phyloP scores from a whole-genome alignment of 2,888 invertebrate species.

The Labia minor region DNA sequence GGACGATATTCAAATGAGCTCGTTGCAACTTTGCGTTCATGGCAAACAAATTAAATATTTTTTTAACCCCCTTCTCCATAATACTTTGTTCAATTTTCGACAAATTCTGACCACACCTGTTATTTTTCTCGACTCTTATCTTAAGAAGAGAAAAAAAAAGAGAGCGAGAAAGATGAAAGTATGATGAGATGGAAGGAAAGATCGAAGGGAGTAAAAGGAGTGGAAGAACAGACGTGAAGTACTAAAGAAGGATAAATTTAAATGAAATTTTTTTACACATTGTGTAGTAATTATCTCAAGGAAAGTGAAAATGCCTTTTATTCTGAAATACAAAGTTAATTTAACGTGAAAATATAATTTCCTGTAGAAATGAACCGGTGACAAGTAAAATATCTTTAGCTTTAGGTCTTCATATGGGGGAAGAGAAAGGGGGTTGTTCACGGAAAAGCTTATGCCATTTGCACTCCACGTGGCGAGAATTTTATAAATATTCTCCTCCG shows the following conservation, averaged over 20 bases:
- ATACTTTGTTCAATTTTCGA: background rate
- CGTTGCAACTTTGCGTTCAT: constrained; percentile 6
- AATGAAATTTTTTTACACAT: background rate
- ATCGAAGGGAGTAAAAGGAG: background rate
- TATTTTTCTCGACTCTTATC: background rate
- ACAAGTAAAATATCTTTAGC: background rate
- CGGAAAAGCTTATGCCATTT: background rate
- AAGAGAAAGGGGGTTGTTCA: background rate
- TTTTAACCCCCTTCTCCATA: background rate
- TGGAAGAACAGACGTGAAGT: too few species aligned
- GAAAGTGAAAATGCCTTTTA: background rate
- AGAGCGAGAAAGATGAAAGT: too few species aligned
- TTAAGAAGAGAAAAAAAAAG: too few species aligned
- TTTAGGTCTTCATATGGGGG: background rate
- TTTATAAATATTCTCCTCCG: background rate
- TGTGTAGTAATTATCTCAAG: background rate
- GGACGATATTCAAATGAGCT: background rate
- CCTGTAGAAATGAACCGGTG: constrained; percentile 8
- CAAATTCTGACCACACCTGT: constrained; percentile 7
- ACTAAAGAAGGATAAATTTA: too few species aligned
- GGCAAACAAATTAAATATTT: constrained; percentile 7
- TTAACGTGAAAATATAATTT: constrained; percentile 13
- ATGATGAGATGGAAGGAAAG: too few species aligned
- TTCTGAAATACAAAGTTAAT: background rate
- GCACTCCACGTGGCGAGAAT: constrained; percentile 1